phyloP scores from a whole-genome alignment of 2,113 vertebrate species.

The Sander lucioperca region DNA sequence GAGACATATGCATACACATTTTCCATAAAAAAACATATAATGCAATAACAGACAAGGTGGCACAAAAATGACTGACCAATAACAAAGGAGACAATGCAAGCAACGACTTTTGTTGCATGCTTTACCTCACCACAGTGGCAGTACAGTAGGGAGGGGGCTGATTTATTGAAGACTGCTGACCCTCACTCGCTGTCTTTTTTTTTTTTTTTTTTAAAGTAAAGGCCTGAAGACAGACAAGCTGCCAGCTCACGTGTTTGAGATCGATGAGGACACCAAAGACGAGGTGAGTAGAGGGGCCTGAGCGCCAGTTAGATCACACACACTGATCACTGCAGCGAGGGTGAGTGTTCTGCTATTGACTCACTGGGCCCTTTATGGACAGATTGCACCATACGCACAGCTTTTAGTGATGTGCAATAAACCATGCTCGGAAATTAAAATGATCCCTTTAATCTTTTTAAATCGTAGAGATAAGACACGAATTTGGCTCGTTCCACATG shows the following conservation, averaged over 20 bases:
- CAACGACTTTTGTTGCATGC: slow-evolving; percentile 1
- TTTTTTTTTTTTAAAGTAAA: slow-evolving; percentile 86
- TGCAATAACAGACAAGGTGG: neutral
- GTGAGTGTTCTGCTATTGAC: slow-evolving; percentile 17
- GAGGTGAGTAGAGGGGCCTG: slow-evolving; percentile 75
- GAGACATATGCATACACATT: neutral
- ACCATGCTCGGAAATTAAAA: neutral
- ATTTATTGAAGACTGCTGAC: slow-evolving; percentile 26
- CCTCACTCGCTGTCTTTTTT: slow-evolving; percentile 57
- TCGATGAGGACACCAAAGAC: slow-evolving; percentile 97
- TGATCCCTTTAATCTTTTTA: slow-evolving; percentile 5
- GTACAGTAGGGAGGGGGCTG: neutral
- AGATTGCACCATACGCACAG: neutral
- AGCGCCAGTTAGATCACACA: neutral
- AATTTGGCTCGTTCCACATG: neutral
- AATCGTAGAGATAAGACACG: neutral
- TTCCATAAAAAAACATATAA: neutral
- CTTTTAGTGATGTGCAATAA: slow-evolving; percentile 23
- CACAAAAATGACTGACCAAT: neutral
- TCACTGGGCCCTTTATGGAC: neutral
- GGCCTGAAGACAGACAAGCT: slow-evolving; percentile 95
- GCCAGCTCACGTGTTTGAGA: slow-evolving; percentile 92
- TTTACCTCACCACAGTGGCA: neutral
- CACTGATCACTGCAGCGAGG: slow-evolving; percentile 5
- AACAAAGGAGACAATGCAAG: neutral